Conservation (phyloP, 1,140 invertebrate species). For the Stenopsyche tienmushanensis region DNA sequence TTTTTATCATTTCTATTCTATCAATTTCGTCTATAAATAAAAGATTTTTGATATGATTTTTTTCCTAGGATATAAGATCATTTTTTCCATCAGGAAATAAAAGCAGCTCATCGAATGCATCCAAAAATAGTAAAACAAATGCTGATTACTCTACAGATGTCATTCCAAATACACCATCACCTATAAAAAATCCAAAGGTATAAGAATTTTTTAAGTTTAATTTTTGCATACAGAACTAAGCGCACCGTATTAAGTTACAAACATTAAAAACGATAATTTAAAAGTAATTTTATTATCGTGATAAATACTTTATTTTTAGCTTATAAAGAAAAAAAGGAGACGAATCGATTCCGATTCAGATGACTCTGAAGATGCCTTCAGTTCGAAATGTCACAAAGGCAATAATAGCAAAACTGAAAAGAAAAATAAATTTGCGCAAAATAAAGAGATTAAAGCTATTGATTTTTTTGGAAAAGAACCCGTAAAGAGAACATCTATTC, state of each 20-base stretch:
- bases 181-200: too few species aligned
- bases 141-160: not conserved
- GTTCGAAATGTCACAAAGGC: not conserved
- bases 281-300: too few species aligned
- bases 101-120: not conserved
- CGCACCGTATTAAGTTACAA: too few species aligned
- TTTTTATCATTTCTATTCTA: too few species aligned
- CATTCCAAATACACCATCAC: not conserved
- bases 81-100: constrained; percentile 3
- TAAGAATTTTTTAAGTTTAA: too few species aligned
- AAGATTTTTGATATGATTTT: too few species aligned
- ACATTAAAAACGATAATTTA: too few species aligned
- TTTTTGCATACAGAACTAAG: too few species aligned
- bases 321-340: constrained; percentile 8
- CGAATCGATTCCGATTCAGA: constrained; percentile 3
- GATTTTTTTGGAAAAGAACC: constrained; percentile 49
- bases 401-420: constrained; percentile 32
- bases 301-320: too few species aligned
- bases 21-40: too few species aligned
- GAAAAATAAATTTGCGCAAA: constrained; percentile 34
- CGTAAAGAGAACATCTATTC: constrained; percentile 50
- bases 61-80: constrained; percentile 19
- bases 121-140: not conserved
- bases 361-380: constrained; percentile 8
- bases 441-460: constrained; percentile 48